Percentiles rank a stretch among this genome's conserved stretches.
phyloP scores from a whole-genome alignment of 2,888 invertebrate species.

The Ischnus inquisitorius region DNA sequence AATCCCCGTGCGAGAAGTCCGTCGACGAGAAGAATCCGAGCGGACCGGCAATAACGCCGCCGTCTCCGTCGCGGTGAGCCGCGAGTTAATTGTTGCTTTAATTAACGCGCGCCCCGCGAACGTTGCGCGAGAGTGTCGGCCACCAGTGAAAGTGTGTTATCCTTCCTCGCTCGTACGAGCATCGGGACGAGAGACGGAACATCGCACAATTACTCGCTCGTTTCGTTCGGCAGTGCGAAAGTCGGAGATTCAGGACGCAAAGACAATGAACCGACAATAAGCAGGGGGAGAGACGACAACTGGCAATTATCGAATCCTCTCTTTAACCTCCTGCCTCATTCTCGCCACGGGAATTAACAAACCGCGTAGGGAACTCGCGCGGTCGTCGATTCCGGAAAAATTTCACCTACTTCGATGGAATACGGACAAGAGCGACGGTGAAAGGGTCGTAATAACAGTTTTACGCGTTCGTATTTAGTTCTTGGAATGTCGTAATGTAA shows the following conservation, averaged over 20 bases:
- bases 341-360: not conserved
- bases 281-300: not conserved
- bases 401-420: too few relatives aligned
- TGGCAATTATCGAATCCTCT: slow-evolving; percentile 26
- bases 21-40: slow-evolving; percentile 44
- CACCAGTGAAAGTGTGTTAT: slow-evolving; percentile 59
- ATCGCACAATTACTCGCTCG: slow-evolving; percentile 49
- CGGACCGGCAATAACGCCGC: slow-evolving; percentile 55
- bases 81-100: slow-evolving; percentile 69
- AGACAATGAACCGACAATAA: slow-evolving; percentile 13
- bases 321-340: not conserved
- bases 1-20: slow-evolving; percentile 54
- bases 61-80: slow-evolving; percentile 61
- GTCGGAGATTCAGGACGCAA: slow-evolving; percentile 55
- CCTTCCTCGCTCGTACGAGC: not conserved
- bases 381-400: too few relatives aligned
- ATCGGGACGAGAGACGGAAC: slow-evolving; percentile 11
- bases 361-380: not conserved
- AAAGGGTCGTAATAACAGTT: too few relatives aligned
- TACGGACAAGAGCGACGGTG: too few relatives aligned
- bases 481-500: too few relatives aligned
- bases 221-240: slow-evolving; percentile 51
- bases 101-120: slow-evolving; percentile 62
- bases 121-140: slow-evolving; percentile 35
- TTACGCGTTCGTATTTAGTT: too few relatives aligned